Conservation (phyloP, 2,113 vertebrate genomes). For the Xiphorhynchus elegans region DNA sequence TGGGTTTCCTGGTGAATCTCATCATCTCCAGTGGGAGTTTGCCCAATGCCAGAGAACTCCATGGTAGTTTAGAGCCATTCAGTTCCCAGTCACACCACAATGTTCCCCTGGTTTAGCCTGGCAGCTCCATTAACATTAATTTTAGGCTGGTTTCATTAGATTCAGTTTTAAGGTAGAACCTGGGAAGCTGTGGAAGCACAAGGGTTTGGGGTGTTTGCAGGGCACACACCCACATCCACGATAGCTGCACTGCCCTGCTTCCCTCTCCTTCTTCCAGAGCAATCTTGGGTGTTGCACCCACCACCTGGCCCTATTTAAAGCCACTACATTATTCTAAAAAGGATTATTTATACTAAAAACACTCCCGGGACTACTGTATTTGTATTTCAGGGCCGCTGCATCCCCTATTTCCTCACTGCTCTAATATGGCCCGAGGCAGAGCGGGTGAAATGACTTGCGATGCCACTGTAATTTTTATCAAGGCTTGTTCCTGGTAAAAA, state of each 20-base stretch:
- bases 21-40: background rate
- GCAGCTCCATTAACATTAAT: background rate
- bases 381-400: conserved; percentile 69
- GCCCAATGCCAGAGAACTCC: fast-evolving
- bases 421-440: conserved; percentile 70
- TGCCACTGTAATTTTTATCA: conserved; percentile 85
- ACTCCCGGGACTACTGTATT: conserved; percentile 67
- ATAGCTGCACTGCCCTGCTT: fast-evolving
- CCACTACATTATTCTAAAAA: conserved; percentile 67
- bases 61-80: fast-evolving
- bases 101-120: background rate
- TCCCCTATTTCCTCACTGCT: conserved; percentile 74
- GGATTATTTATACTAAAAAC: conserved; percentile 73
- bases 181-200: background rate
- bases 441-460: conserved; percentile 76
- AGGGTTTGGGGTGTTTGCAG: background rate
- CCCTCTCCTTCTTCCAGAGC: background rate
- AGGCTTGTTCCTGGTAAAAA: conserved; percentile 83
- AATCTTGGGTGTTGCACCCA: conserved; percentile 29
- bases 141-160: background rate
- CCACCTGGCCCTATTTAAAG: conserved; percentile 74
- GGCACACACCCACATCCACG: background rate
- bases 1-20: background rate
- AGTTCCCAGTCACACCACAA: background rate
- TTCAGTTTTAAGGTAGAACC: background rate